Evolutionary conservation across 2,113 vertebrate genomes (phyloP).

Genomic region (Mustelus asterias): DNA sequence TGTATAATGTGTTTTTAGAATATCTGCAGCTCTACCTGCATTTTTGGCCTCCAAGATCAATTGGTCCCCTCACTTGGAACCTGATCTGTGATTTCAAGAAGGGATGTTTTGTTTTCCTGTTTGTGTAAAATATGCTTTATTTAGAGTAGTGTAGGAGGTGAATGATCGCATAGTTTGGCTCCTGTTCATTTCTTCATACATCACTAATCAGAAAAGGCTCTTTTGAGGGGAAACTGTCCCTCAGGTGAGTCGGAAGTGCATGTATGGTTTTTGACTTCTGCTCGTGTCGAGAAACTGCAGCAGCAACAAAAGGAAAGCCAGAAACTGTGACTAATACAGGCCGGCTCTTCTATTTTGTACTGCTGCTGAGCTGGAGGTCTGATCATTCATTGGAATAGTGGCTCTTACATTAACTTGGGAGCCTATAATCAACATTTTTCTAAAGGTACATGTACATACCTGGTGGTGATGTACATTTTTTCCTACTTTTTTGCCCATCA

Average conservation of each 20-base stretch:
- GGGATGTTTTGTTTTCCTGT: background rate
- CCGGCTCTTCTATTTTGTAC: background rate
- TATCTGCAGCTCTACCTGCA: background rate
- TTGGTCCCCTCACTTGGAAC: background rate
- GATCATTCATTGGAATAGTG: background rate
- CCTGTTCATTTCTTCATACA: background rate
- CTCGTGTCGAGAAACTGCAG: background rate
- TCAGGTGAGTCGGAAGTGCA: background rate
- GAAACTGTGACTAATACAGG: background rate
- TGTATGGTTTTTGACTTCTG: background rate
- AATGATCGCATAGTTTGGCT: background rate
- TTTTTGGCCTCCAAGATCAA: background rate
- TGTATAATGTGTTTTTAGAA: background rate
- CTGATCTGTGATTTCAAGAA: background rate
- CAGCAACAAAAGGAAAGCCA: background rate
- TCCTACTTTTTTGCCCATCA: background rate
- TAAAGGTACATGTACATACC: background rate
- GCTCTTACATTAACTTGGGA: background rate
- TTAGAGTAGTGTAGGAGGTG: background rate
- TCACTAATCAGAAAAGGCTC: background rate
- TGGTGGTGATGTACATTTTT: background rate
- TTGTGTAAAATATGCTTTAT: constrained; percentile 11
- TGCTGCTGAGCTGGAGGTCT: background rate
- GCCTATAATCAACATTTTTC: background rate
- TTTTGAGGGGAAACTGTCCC: background rate